Conservation (phyloP, 2,797 vertebrate species). For the Lepidocolaptes lacrymiger region DNA sequence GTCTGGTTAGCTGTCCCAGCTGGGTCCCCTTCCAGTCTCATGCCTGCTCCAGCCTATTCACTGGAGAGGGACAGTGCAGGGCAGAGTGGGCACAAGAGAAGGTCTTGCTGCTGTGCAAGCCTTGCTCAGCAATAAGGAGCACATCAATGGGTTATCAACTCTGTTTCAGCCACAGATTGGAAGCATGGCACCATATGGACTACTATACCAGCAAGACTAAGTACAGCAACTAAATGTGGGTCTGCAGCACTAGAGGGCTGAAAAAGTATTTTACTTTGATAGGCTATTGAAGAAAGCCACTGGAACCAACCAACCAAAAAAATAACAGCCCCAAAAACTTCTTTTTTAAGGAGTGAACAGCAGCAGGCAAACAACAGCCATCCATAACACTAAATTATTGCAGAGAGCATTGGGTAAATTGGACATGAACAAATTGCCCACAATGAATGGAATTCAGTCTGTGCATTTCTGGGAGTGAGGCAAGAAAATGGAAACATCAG, state of each 20-base stretch:
- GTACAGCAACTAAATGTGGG: background rate
- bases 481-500: background rate
- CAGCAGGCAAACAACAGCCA: background rate
- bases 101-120: background rate
- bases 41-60: background rate
- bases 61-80: background rate
- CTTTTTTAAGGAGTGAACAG: background rate
- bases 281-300: background rate
- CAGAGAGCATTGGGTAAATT: background rate
- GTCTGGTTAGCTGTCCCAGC: background rate
- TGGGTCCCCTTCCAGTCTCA: background rate
- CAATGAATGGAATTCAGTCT: background rate
- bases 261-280: background rate
- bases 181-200: background rate
- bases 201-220: background rate
- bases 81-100: background rate
- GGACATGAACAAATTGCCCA: background rate
- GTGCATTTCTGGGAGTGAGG: background rate
- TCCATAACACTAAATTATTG: background rate
- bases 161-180: background rate
- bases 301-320: background rate
- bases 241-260: background rate
- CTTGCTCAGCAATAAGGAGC: background rate
- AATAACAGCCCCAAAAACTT: fast-evolving
- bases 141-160: background rate